Percentiles rank a stretch among this genome's conserved stretches.
These are phyloP conservation scores for Ophiothrix spiculata DNA, from an alignment of 35 echinoderm and acorn worm species.

Conservation along the genomic window DNA sequence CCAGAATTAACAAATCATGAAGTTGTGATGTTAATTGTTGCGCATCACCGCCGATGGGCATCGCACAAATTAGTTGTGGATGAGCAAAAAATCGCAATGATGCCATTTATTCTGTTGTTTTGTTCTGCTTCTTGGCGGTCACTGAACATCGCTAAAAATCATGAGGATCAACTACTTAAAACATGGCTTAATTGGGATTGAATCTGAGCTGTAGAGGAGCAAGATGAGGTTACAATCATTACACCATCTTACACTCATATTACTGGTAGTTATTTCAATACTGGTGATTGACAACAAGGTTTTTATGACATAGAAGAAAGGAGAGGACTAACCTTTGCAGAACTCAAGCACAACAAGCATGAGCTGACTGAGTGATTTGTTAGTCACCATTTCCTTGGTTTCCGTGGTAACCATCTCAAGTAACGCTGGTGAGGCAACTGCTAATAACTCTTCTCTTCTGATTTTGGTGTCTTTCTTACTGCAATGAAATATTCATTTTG, in stretches of 20 bases:
- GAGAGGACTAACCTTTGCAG: conserved; percentile 47
- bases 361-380: conserved; percentile 79
- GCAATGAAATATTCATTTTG: conserved; percentile 2
- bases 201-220: background rate
- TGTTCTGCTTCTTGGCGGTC: no score
- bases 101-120: no score
- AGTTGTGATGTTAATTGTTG: no score
- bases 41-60: background rate
- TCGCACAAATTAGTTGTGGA: background rate
- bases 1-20: no score
- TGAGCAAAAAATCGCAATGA: background rate
- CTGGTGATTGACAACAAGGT: background rate
- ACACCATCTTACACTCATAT: background rate
- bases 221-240: background rate
- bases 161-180: background rate
- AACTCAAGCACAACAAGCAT: conserved; percentile 57
- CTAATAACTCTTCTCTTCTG: conserved; percentile 65
- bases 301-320: background rate
- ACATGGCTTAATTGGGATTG: background rate
- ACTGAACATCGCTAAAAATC: no score
- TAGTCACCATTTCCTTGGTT: conserved; percentile 61
- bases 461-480: conserved; percentile 76
- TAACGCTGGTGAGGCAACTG: conserved; percentile 47
- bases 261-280: background rate
- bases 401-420: conserved; percentile 49